Base-by-base conservation (phyloP, 2,113 vertebrate species). In the Dicentrarchus labrax region DNA sequence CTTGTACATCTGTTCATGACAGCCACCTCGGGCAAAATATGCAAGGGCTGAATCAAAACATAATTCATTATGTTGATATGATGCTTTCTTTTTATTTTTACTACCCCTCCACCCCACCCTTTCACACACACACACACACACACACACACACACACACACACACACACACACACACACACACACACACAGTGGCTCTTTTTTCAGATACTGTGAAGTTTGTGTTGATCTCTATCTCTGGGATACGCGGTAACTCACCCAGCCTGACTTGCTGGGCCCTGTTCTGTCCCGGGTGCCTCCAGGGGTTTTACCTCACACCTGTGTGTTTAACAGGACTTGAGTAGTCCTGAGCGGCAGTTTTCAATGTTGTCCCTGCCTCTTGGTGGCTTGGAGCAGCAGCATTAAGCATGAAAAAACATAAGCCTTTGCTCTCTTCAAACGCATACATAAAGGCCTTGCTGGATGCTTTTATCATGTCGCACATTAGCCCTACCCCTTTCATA, bases 21-120 rank as follows among this genome's bases (percentile, higher is more conserved):
- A 93, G 90, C 77, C 86, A 93, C 92, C 93, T 80, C 90, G 2
- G 92, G 93, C 93, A 66, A 94, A 93, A 88, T 91, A 89, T 84
- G 82, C 73, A 85, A 90, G 76, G 82, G 85, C 74, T 93, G 82
- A 89, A 94, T 93, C 92, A 94, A 93, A 92, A 93, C 93, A 94
- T 94, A 94, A 95, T 94, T 96, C 92, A 95, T 94, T 93, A 93
- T 87, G 88, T 89, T 92, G 85, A 90, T 87, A 60, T 73, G 78
- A 86, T 72, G 78, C 66, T 12, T 47, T 47, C 8, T 41, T 78
- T 76, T 62, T 39, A 76, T 86, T 76, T 88, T 78, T 88, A 89
- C 80, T 86, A 74, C 67, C 70, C 9, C 62, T 56, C 59, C 66
- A 22, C 51, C 30, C 30, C 71, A 24, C 50, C 43, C 41, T 39